A percentile compares a stretch with the other conserved stretches of the same genome.
phyloP scores from a whole-genome alignment of 2,888 invertebrate genomes.

The Sinhomidia bicolor region DNA sequence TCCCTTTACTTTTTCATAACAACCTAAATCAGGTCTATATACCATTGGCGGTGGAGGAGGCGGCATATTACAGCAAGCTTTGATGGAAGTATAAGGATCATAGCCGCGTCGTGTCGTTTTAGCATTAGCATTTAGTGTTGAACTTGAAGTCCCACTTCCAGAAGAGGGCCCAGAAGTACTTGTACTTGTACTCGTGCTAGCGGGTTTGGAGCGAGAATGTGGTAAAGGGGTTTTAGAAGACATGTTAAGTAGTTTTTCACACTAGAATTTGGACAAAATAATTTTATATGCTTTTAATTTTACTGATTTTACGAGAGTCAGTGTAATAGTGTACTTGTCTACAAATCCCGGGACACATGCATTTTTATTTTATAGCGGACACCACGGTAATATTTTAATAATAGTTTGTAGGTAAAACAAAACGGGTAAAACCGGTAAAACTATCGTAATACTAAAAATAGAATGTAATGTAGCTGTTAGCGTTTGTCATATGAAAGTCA shows the following conservation, averaged over 20 bases:
- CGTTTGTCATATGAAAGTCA: no score
- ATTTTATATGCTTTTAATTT: no score
- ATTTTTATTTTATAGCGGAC: not conserved
- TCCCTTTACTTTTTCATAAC: constrained; percentile 42
- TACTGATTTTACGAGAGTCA: no score
- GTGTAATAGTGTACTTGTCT: no score
- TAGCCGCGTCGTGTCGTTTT: not conserved
- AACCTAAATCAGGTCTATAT: constrained; percentile 37
- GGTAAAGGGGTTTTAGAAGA: not conserved
- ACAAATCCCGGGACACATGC: not conserved
- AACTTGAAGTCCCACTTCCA: not conserved
- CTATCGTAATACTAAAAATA: no score
- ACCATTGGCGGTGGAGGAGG: not conserved
- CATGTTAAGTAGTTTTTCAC: no score
- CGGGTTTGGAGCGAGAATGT: no score
- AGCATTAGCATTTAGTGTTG: not conserved
- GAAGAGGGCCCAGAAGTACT: not conserved
- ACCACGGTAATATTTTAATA: not conserved
- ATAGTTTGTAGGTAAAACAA: not conserved
- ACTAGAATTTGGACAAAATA: constrained; percentile 7
- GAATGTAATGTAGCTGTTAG: no score
- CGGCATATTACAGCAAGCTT: not conserved
- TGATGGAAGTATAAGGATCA: no score
- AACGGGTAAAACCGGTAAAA: no score
- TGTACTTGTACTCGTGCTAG: not conserved